These are phyloP conservation scores for Dryobotodes eremita DNA, from an alignment of 2,888 invertebrate genomes.

Conservation along the genomic window DNA sequence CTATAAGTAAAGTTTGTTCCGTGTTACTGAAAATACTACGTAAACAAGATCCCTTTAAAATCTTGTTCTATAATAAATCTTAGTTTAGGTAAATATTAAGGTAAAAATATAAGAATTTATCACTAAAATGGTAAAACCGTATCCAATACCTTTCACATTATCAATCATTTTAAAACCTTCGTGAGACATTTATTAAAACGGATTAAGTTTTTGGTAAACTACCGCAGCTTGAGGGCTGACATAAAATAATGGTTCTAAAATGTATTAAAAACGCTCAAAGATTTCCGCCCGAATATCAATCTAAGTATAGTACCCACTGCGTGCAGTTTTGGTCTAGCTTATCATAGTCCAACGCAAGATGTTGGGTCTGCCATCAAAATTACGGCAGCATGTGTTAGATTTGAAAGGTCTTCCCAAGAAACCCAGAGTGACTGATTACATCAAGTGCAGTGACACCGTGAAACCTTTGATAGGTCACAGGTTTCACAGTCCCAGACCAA, in stretches of 20 bases:
- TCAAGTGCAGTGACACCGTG: not conserved
- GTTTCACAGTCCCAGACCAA: not conserved
- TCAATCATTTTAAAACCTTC: conserved; percentile 4
- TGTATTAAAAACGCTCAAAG: not conserved
- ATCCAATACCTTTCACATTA: not conserved
- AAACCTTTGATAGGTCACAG: not conserved
- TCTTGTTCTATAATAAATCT: conserved; percentile 32
- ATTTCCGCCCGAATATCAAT: not conserved
- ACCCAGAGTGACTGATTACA: not conserved
- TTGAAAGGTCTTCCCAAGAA: not conserved
- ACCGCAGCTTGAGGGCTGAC: not conserved
- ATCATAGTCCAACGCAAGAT: not conserved
- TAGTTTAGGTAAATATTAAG: conserved; percentile 19
- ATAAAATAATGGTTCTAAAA: too few species aligned
- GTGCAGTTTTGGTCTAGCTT: not conserved
- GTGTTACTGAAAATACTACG: conserved; percentile 30
- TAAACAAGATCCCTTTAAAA: conserved; percentile 8
- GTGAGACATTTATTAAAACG: conserved; percentile 13
- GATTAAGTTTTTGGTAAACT: not conserved
- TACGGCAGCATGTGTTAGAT: not conserved
- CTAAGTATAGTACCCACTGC: not conserved
- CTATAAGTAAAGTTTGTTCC: conserved; percentile 38
- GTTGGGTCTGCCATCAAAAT: not conserved
- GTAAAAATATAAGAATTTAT: not conserved
- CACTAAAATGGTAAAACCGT: not conserved